Evolutionary conservation across 2,113 vertebrate species (phyloP).

Genomic region (Actenoides hombroni): DNA sequence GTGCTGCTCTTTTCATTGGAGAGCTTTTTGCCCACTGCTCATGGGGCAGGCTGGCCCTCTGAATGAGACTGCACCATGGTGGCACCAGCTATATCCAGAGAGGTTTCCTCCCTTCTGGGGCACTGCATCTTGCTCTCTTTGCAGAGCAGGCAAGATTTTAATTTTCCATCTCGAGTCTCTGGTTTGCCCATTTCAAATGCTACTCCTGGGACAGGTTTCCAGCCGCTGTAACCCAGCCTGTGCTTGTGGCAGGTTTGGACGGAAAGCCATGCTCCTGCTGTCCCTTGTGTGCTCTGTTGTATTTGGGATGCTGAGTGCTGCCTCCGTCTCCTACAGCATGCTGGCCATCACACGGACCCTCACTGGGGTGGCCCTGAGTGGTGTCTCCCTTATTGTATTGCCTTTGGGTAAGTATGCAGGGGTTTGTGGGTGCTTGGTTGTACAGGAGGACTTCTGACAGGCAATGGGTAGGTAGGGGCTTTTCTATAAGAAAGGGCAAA

Average conservation of each 20-base stretch:
- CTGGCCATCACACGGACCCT: conserved; percentile 77
- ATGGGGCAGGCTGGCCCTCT: background rate
- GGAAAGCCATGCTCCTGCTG: conserved; percentile 36
- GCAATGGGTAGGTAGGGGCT: background rate
- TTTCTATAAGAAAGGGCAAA: background rate
- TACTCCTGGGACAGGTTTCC: conserved; percentile 33
- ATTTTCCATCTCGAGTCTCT: conserved; percentile 44
- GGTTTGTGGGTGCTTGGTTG: background rate
- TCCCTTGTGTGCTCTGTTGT: background rate
- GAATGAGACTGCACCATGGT: background rate
- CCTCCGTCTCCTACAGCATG: conserved; percentile 81
- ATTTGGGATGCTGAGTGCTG: conserved; percentile 48
- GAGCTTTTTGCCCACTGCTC: rapidly evolving
- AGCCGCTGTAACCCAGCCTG: background rate
- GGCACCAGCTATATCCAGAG: background rate
- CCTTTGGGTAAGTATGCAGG: conserved; percentile 72
- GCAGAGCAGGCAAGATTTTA: background rate
- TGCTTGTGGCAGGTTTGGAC: background rate
- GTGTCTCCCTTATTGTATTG: conserved; percentile 77
- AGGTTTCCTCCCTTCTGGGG: background rate
- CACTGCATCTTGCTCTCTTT: rapidly evolving
- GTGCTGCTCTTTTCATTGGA: background rate
- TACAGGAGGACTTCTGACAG: background rate
- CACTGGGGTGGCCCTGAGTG: conserved; percentile 76
- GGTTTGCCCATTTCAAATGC: conserved; percentile 48